Conservation (phyloP, 2,113 vertebrate genomes). For the Albula goreensis region DNA sequence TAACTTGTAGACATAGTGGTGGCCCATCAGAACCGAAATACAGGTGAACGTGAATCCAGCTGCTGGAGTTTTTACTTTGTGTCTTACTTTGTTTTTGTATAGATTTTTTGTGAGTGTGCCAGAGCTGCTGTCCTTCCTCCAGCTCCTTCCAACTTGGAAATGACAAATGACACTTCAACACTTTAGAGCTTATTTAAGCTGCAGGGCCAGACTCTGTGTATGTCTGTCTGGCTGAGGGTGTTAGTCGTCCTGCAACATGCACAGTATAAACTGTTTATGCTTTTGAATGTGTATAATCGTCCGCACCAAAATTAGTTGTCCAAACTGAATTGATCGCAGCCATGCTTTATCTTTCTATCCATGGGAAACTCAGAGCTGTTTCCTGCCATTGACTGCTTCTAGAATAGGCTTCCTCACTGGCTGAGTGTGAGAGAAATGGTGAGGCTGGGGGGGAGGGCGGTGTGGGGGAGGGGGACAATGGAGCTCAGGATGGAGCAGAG, state of each 20-base stretch:
- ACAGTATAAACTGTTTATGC: neutral
- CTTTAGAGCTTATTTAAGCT: neutral
- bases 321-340: neutral
- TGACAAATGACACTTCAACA: neutral
- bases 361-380: constrained; percentile 9
- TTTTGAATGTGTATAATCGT: neutral
- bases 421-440: neutral
- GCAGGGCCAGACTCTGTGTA: no score
- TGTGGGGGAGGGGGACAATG: neutral
- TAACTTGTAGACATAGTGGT: no score
- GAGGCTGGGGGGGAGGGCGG: no score
- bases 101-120: no score
- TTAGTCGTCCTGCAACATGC: neutral
- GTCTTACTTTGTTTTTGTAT: no score
- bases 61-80: neutral
- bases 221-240: neutral
- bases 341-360: neutral
- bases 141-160: neutral
- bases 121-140: no score
- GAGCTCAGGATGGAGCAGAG: neutral
- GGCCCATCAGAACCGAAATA: neutral
- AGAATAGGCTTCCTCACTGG: neutral
- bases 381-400: constrained; percentile 8
- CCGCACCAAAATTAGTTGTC: neutral
- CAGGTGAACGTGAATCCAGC: neutral